phyloP scores from a whole-genome alignment of 2,113 vertebrate genomes.

The Hippocampus zosterae region DNA sequence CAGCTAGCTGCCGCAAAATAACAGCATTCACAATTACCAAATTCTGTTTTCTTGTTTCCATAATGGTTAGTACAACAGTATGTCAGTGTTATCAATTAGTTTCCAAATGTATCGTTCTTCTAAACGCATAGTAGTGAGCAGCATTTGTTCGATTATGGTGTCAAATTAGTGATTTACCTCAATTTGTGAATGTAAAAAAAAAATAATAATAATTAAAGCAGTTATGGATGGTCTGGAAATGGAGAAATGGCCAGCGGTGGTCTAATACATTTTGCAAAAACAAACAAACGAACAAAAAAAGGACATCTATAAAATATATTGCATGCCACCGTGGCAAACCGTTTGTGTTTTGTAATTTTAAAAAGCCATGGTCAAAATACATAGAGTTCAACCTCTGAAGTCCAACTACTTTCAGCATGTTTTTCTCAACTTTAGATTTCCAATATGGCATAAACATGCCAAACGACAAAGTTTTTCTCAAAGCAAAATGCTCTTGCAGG shows the following conservation, averaged over 20 bases:
- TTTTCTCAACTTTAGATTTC: not conserved
- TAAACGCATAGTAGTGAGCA: not conserved
- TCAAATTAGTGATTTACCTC: not conserved
- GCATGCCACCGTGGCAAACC: no score
- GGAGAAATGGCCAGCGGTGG: not conserved
- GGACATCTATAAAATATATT: no score
- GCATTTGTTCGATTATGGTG: not conserved
- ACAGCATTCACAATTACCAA: not conserved
- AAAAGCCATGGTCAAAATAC: not conserved
- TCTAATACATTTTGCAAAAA: not conserved
- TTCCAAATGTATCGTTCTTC: not conserved
- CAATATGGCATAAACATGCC: not conserved
- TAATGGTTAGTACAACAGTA: not conserved
- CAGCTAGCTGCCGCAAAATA: not conserved
- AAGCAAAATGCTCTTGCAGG: constrained; percentile 26
- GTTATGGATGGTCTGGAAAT: no score
- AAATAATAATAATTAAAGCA: no score
- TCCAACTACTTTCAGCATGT: not conserved
- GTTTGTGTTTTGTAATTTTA: no score
- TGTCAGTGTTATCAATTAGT: not conserved
- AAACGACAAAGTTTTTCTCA: not conserved
- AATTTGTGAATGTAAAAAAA: no score
- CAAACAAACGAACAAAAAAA: no score
- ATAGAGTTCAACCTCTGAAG: not conserved
- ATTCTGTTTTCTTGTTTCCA: not conserved